These are phyloP conservation scores for Ridgeia piscesae DNA, from an alignment of 1,140 invertebrate genomes.

Conservation along the genomic window DNA sequence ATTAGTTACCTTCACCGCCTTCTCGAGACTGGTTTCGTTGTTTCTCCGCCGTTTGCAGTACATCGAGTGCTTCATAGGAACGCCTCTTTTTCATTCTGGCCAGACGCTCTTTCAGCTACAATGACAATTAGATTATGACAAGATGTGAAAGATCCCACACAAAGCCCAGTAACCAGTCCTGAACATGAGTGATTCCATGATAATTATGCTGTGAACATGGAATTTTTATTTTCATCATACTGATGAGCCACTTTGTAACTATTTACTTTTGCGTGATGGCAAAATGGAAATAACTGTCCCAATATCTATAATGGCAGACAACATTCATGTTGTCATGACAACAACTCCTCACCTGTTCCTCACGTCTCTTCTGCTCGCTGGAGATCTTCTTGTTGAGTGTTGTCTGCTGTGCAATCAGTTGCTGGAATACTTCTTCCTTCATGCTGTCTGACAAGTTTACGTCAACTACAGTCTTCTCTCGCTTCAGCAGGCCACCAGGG, in stretches of 20 bases:
- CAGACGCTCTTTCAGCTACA: conserved; percentile 14
- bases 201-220: no score
- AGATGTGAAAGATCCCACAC: no score
- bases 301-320: neutral
- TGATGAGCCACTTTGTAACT: no score
- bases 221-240: no score
- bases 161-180: no score
- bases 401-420: conserved; percentile 1
- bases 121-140: neutral
- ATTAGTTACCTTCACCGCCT: neutral
- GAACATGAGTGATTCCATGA: no score
- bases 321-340: neutral
- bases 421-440: conserved; percentile 12
- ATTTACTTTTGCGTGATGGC: neutral
- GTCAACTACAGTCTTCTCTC: conserved; percentile 13
- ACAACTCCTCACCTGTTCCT: conserved; percentile 3
- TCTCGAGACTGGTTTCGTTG: conserved; percentile 9
- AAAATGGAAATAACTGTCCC: neutral
- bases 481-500: neutral
- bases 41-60: neutral
- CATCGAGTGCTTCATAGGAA: neutral
- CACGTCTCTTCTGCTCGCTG: neutral
- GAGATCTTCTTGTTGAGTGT: neutral
- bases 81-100: conserved; percentile 9
- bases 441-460: neutral